A percentile compares a stretch with the other conserved stretches of the same genome.
Conservation (phyloP, 2,888 invertebrate species). For the Isoperla grammatica region DNA sequence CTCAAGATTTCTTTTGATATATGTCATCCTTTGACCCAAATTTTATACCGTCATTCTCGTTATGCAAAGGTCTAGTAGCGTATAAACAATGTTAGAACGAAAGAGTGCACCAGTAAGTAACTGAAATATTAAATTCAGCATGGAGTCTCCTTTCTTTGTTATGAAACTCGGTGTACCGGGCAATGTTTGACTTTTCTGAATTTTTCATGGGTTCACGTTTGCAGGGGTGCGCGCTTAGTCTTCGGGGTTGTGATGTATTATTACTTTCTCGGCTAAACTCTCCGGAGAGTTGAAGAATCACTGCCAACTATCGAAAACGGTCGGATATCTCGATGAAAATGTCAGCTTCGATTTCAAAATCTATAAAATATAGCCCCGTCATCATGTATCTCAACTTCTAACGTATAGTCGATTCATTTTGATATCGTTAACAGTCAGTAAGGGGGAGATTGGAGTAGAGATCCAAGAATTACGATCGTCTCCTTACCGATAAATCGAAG, state of each 20-base stretch:
- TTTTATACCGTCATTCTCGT: no score
- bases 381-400: no score
- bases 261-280: constrained; percentile 9
- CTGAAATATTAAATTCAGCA: constrained; percentile 27
- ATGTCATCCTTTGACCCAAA: no score
- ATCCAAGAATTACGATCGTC: no score
- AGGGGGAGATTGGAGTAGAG: no score
- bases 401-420: no score
- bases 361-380: neutral
- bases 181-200: constrained; percentile 30
- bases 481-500: no score
- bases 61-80: no score
- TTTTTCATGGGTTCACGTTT: constrained; percentile 26
- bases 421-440: no score
- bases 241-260: constrained; percentile 7
- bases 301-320: constrained; percentile 9
- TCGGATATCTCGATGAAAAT: constrained; percentile 12
- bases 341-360: constrained; percentile 11
- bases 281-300: constrained; percentile 10
- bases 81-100: no score
- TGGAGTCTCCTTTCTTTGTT: constrained; percentile 26
- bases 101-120: neutral
- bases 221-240: constrained; percentile 4
- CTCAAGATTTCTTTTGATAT: no score
- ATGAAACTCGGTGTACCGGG: constrained; percentile 15